Evolutionary conservation across 2,797 vertebrate species (phyloP), one percentile per base, ranked within the genome.

Genomic region (Cryptoblepharus egeriae): DNA sequence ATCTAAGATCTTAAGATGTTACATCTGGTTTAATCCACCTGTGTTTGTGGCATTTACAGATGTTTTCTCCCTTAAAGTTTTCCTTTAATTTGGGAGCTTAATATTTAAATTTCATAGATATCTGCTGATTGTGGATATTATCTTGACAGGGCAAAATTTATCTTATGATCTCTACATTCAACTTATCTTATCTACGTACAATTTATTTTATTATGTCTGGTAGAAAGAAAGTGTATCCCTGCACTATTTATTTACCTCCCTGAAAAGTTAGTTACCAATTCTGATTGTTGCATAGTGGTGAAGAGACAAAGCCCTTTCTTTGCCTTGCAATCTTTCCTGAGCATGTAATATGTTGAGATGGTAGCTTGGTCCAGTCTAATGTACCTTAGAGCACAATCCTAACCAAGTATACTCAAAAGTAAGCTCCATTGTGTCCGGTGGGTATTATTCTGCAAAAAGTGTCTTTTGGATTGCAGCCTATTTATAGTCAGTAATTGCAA

Each of bases 181-280:
- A n/a, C n/a, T n/a, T n/a, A n/a, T n/a, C n/a, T n/a, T n/a, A n/a
- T n/a, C n/a, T n/a, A n/a, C n/a, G n/a, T n/a, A n/a, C n/a, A n/a
- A n/a, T n/a, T n/a, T n/a, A n/a, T n/a, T n/a, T n/a, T n/a, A n/a
- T n/a, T n/a, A n/a, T n/a, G n/a, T n/a, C 32, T 61, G 22, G 52
- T 24, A 12, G 55, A 82, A 49, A 71, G 18, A 11, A 30, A 13
- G 5, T 28, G 45, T 8, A 57, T 15, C 39, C 20, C 20, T 69
- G 7, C 20, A 26, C 12, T n/a, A 79, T 24, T 45, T n/a, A 0
- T 0, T 26, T 2, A 65, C 26, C 1, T 42, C 5, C 0, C 16
- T 72, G 76, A 85, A 83, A 2, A 65, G 28, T 39, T 57, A 55
- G 32, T 3, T 75, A 9, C 28, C 68, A 37, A 67, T 26, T 18